Evolutionary conservation across 2,888 invertebrate species (phyloP), one percentile per base, ranked within the genome.

Genomic region (Acleris holmiana): DNA sequence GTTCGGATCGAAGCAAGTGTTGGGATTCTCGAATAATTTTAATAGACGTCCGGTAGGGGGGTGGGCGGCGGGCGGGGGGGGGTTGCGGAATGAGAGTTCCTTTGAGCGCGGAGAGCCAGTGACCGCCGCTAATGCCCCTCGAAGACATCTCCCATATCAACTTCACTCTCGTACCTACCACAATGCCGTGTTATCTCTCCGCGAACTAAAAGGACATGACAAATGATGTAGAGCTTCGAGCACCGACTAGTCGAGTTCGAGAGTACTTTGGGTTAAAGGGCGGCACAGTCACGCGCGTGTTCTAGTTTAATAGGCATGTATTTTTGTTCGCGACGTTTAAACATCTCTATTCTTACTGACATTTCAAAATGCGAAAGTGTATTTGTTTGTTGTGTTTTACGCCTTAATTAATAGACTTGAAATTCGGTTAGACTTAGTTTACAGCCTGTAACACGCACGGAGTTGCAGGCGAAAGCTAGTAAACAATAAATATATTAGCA

Each of bases 1-100:
- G 51, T 17, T n/a, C 35, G 44, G n/a, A 23, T 19, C 49, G 10
- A 44, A 17, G 21, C 44, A 51, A 63, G 59, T 63, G 60, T 51
- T 57, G 51, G n/a, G 19, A 41, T 51, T 61, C 63, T 51, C 86
- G 83, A 91, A 89, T 89, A 84, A 89, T 91, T 90, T 91, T 89
- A 89, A 90, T 90, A 89, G 87, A 85, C 86, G 87, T 88, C 84
- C 83, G 74, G 69, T 61, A 67, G 67, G 65, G 51, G 71, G 29
- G 74, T 69, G 73, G 71, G 64, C 66, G 68, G 72, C 69, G 71
- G 68, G 69, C 58, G 44, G 29, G 72, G 74, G 69, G 72, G 74
- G 69, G 61, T 56, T 73, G 77, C 80, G 80, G 89, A 91, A 91
- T 91, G 90, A 90, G 90, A 91, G 91, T 91, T 91, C 89, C 90